Evolutionary conservation across 2,888 invertebrate genomes (phyloP).

Genomic region (Lysandra bellargus): DNA sequence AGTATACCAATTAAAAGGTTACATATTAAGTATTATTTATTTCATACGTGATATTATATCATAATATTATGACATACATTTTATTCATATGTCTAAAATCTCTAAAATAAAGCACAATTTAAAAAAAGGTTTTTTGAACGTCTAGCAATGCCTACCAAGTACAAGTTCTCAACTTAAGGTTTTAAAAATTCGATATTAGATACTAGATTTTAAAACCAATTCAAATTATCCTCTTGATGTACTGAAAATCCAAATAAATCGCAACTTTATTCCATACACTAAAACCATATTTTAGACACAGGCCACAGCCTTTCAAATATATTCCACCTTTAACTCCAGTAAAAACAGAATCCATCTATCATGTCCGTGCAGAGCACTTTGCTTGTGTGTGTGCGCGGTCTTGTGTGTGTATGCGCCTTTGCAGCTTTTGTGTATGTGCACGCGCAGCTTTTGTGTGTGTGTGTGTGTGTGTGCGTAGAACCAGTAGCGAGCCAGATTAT

Average conservation of each 20-base stretch:
- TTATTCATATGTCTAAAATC: too few relatives aligned
- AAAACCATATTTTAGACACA: not conserved
- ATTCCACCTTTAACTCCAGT: conserved; percentile 3
- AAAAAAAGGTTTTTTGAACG: too few relatives aligned
- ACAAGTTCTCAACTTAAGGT: too few relatives aligned
- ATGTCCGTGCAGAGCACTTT: not conserved
- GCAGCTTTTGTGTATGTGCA: not conserved
- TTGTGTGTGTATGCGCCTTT: not conserved
- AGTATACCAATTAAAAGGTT: too few relatives aligned
- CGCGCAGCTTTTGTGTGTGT: not conserved
- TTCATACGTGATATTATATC: too few relatives aligned
- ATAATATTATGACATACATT: too few relatives aligned
- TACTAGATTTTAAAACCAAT: not conserved
- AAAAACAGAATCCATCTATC: conserved; percentile 10
- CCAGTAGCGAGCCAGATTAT: conserved; percentile 75
- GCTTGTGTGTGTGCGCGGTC: not conserved
- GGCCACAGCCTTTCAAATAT: not conserved
- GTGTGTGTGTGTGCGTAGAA: conserved; percentile 57
- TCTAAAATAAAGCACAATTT: too few relatives aligned
- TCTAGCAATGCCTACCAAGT: too few relatives aligned
- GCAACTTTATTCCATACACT: not conserved
- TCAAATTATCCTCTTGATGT: not conserved
- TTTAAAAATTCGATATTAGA: too few relatives aligned
- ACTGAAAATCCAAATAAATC: not conserved
- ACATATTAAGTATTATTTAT: too few relatives aligned